Evolutionary conservation across 2,113 vertebrate species (phyloP).

Genomic region (Hydropotes inermis): DNA sequence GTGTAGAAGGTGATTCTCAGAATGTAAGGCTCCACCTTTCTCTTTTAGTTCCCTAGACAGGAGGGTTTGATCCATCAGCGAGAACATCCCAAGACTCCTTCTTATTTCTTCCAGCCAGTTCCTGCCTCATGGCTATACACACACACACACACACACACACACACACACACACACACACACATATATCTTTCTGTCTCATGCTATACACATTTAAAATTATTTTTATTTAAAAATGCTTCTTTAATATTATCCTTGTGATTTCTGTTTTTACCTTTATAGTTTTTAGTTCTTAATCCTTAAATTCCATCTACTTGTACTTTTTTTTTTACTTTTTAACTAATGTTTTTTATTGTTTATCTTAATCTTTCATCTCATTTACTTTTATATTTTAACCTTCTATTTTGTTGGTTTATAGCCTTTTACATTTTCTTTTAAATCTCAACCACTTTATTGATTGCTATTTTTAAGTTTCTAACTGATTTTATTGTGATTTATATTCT

Average conservation of each 20-base stretch:
- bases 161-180: too few species aligned
- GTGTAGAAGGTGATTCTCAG: neutral
- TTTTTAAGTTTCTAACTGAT: constrained; percentile 41
- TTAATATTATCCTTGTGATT: neutral
- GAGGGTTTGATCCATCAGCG: neutral
- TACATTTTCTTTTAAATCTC: constrained; percentile 45
- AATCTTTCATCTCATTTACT: constrained; percentile 52
- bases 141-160: too few species aligned
- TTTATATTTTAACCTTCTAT: constrained; percentile 64
- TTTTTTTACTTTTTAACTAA: neutral
- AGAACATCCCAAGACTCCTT: neutral
- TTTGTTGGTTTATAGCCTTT: constrained; percentile 14
- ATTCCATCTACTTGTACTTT: neutral
- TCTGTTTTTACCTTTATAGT: neutral
- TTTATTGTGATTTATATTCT: constrained; percentile 55
- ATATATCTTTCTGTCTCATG: neutral
- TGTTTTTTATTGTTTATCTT: constrained; percentile 25
- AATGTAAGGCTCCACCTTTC: neutral
- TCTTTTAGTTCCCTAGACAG: neutral
- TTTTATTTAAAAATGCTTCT: neutral
- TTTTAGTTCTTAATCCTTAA: constrained; percentile 27
- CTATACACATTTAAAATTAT: neutral
- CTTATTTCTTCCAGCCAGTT: neutral
- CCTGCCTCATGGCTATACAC: neutral
- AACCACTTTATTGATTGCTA: constrained; percentile 27